Evolutionary conservation across 2,113 vertebrate species (phyloP).

Genomic region (Suncus etruscus): DNA sequence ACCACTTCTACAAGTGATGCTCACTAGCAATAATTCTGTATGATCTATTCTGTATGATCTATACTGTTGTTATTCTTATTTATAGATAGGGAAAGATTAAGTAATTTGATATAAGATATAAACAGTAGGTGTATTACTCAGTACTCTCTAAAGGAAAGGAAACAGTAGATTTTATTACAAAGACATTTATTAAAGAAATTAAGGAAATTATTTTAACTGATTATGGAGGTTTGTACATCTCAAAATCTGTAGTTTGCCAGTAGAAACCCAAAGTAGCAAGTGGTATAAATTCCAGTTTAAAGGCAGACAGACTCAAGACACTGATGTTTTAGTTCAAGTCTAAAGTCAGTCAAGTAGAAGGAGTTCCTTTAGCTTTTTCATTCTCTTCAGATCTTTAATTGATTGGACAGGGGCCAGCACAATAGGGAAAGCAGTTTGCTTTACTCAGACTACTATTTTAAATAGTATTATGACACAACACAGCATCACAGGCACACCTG

Average conservation of each 20-base stretch:
- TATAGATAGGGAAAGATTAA: background rate
- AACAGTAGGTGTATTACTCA: background rate
- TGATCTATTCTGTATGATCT: background rate
- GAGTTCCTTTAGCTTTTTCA: background rate
- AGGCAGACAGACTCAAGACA: too few relatives aligned
- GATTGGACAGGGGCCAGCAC: background rate
- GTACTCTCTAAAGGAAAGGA: background rate
- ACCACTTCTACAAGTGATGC: background rate
- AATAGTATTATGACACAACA: background rate
- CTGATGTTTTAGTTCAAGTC: background rate
- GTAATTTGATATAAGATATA: background rate
- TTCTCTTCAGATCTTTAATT: background rate
- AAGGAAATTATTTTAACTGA: background rate
- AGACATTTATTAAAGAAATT: background rate
- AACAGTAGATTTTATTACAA: too few relatives aligned
- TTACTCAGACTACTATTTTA: background rate
- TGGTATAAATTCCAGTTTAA: too few relatives aligned
- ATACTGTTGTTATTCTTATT: background rate
- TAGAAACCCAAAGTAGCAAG: background rate
- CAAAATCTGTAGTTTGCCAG: background rate
- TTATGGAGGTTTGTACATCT: background rate
- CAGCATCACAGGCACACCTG: background rate
- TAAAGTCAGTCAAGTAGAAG: background rate
- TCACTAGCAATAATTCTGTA: background rate
- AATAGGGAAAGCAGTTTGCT: background rate